These are phyloP conservation scores for Nudaria mundana DNA, from an alignment of 2,888 invertebrate genomes.

Conservation along the genomic window DNA sequence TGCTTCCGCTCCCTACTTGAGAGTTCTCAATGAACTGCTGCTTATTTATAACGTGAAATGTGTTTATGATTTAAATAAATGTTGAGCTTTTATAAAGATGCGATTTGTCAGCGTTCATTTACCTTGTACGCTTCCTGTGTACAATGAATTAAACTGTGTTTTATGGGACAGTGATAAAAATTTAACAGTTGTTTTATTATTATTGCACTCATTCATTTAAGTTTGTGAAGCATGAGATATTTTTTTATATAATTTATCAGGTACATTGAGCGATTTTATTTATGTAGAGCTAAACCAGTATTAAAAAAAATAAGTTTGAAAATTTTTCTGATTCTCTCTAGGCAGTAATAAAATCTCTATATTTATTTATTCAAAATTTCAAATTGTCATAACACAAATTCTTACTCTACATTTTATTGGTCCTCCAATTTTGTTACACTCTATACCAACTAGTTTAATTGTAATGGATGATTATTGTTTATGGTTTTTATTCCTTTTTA, in stretches of 20 bases:
- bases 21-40: slow-evolving; percentile 69
- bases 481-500: too few species aligned
- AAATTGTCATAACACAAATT: too few species aligned
- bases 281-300: neutral
- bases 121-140: slow-evolving; percentile 23
- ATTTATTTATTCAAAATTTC: neutral
- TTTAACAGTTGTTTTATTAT: slow-evolving; percentile 8
- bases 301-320: neutral
- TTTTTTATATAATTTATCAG: slow-evolving; percentile 1
- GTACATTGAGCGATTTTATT: slow-evolving; percentile 1
- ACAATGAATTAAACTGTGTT: slow-evolving; percentile 15
- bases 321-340: too few species aligned
- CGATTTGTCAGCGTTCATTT: slow-evolving; percentile 33
- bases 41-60: slow-evolving; percentile 55
- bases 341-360: neutral
- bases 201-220: slow-evolving; percentile 7
- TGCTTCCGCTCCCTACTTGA: slow-evolving; percentile 72
- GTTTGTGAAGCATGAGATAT: slow-evolving; percentile 4
- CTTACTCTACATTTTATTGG: too few species aligned
- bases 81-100: slow-evolving; percentile 29
- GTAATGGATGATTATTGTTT: too few species aligned
- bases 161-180: slow-evolving; percentile 12
- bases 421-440: too few species aligned
- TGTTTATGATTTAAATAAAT: slow-evolving; percentile 42
- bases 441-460: too few species aligned